Evolutionary conservation across 92 coral and sea anemone species (phyloP).

Genomic region (Heliopora coerulea): DNA sequence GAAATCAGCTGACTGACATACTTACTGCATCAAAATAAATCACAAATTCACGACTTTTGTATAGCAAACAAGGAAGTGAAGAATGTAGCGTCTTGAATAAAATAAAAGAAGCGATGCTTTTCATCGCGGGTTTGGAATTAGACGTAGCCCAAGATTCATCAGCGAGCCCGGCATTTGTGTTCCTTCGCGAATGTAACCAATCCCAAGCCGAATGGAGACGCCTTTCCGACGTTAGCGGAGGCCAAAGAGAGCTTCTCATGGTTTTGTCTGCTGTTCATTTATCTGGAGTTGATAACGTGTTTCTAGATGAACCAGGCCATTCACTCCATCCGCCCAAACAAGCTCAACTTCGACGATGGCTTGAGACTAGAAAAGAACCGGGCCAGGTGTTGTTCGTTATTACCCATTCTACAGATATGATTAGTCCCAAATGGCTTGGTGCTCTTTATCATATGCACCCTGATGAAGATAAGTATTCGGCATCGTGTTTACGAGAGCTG

Average conservation of each 20-base stretch:
- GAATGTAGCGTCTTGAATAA: too few species aligned
- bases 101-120: too few species aligned
- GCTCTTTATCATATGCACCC: conserved; percentile 39
- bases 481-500: too few species aligned
- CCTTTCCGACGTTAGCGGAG: conserved; percentile 13
- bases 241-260: conserved; percentile 26
- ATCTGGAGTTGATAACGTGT: conserved; percentile 19
- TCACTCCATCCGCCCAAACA: conserved; percentile 44
- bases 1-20: too few species aligned
- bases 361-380: conserved; percentile 14
- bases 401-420: conserved; percentile 41
- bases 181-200: too few species aligned
- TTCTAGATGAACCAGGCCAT: conserved; percentile 44
- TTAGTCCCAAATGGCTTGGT: conserved; percentile 26
- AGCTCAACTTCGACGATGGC: conserved; percentile 49
- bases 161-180: too few species aligned
- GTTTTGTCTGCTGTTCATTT: conserved; percentile 25
- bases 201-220: too few species aligned
- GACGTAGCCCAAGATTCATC: too few species aligned
- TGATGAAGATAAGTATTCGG: conserved; percentile 9
- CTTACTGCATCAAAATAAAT: too few species aligned
- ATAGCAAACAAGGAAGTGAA: too few species aligned
- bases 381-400: conserved; percentile 33
- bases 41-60: too few species aligned
- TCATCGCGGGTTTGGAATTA: too few species aligned